A percentile compares a stretch with the other conserved stretches of the same genome.
Conservation (phyloP, 2,113 vertebrate genomes). For the Spermophilus dauricus region DNA sequence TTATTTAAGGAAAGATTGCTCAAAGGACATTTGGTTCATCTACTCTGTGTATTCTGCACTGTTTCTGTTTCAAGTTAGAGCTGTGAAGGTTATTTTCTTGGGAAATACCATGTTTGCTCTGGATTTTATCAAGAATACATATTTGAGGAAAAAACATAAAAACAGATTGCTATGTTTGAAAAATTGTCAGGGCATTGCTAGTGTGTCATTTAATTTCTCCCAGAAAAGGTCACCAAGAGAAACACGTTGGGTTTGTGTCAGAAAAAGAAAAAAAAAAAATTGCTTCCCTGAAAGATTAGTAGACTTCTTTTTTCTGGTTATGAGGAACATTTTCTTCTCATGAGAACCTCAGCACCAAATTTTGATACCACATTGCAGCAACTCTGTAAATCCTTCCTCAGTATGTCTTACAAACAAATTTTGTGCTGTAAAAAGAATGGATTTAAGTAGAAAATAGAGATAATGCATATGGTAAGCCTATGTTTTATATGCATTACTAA, state of each 20-base stretch:
- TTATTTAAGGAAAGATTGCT: constrained; percentile 49
- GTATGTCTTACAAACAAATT: background rate
- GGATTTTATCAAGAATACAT: constrained; percentile 29
- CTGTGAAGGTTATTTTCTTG: background rate
- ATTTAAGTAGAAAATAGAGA: background rate
- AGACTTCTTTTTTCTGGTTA: background rate
- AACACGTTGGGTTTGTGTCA: constrained; percentile 32
- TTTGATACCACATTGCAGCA: constrained; percentile 18
- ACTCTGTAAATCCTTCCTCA: constrained; percentile 8
- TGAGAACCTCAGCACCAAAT: background rate
- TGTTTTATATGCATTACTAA: background rate
- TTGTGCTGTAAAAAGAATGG: background rate
- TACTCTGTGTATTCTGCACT: constrained; percentile 27
- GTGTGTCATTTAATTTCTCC: background rate
- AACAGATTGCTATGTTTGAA: constrained; percentile 16
- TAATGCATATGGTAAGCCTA: background rate
- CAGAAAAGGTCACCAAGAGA: constrained; percentile 14
- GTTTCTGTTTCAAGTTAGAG: background rate
- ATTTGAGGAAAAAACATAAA: background rate
- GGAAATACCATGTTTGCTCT: background rate
- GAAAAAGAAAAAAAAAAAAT: background rate
- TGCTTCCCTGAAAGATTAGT: background rate
- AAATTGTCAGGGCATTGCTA: constrained; percentile 16
- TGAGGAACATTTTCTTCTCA: background rate
- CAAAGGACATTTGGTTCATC: background rate